phyloP scores from a whole-genome alignment of 2,888 invertebrate genomes.

The Diplolepis rosae region DNA sequence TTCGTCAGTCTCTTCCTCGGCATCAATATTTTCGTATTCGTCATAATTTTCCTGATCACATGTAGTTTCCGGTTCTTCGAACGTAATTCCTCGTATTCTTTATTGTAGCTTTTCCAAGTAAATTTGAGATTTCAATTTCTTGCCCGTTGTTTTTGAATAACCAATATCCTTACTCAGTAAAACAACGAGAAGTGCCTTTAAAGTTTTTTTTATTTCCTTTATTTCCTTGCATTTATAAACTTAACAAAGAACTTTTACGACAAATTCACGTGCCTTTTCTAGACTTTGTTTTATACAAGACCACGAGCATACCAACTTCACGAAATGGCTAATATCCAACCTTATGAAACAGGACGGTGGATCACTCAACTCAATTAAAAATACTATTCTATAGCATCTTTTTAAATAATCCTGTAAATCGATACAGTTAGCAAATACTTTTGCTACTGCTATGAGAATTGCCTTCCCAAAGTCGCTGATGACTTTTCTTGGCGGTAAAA shows the following conservation, averaged over 20 bases:
- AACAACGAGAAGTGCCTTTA: neutral
- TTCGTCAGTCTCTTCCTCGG: too few species aligned
- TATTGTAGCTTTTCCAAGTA: neutral
- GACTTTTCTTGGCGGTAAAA: neutral
- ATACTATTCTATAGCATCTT: neutral
- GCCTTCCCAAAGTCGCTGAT: neutral
- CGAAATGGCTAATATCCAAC: neutral
- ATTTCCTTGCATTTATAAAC: neutral
- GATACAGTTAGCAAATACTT: neutral
- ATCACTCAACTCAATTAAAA: neutral
- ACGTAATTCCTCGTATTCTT: neutral
- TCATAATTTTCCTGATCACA: too few species aligned
- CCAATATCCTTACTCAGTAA: neutral
- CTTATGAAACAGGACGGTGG: neutral
- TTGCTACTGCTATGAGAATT: neutral
- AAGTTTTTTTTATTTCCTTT: neutral
- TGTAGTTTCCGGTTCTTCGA: neutral
- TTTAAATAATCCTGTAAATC: neutral
- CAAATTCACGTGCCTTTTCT: conserved; percentile 1
- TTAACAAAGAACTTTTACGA: neutral
- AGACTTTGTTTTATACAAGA: neutral
- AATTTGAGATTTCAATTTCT: neutral
- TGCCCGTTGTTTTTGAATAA: neutral
- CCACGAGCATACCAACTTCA: neutral
- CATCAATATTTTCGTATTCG: too few species aligned